A percentile compares a stretch with the other conserved stretches of the same genome.
Evolutionary conservation across 2,888 invertebrate genomes (phyloP).

Genomic region (Conchocele bisecta): DNA sequence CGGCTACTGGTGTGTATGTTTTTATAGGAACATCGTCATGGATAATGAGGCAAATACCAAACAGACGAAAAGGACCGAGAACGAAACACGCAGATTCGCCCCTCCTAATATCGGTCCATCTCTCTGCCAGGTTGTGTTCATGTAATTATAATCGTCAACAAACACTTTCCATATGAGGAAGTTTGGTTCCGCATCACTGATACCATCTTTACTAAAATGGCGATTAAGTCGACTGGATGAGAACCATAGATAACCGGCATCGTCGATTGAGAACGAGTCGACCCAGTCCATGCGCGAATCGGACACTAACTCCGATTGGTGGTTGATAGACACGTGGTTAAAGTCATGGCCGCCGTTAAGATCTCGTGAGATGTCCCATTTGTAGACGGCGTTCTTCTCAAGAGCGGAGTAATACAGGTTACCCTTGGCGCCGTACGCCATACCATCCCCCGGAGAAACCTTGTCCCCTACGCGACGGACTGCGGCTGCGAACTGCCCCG

Average conservation of each 20-base stretch:
- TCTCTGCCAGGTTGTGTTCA: slow-evolving; percentile 23
- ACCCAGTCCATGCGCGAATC: slow-evolving; percentile 62
- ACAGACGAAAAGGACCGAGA: too few relatives aligned
- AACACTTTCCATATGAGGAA: slow-evolving; percentile 60
- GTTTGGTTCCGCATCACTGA: slow-evolving; percentile 50
- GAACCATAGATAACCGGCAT: slow-evolving; percentile 63
- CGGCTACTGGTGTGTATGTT: too few relatives aligned
- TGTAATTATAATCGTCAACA: slow-evolving; percentile 57
- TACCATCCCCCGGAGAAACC: slow-evolving; percentile 54
- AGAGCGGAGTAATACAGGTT: slow-evolving; percentile 58
- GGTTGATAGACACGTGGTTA: slow-evolving; percentile 19
- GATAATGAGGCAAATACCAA: too few relatives aligned
- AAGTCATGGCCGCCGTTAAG: slow-evolving; percentile 21
- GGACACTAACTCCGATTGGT: slow-evolving; percentile 41
- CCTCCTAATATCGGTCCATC: too few relatives aligned
- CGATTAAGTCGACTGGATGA: slow-evolving; percentile 60
- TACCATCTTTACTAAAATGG: slow-evolving; percentile 53
- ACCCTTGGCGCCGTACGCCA: slow-evolving; percentile 54
- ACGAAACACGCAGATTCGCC: too few relatives aligned
- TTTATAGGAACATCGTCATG: too few relatives aligned
- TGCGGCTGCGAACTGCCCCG: slow-evolving; percentile 35
- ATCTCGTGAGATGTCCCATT: slow-evolving; percentile 49
- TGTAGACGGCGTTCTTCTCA: slow-evolving; percentile 49
- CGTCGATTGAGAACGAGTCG: slow-evolving; percentile 58
- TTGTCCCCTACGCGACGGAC: slow-evolving; percentile 57